Conservation (phyloP, 1,140 invertebrate genomes). For the Procambarus virginalis region DNA sequence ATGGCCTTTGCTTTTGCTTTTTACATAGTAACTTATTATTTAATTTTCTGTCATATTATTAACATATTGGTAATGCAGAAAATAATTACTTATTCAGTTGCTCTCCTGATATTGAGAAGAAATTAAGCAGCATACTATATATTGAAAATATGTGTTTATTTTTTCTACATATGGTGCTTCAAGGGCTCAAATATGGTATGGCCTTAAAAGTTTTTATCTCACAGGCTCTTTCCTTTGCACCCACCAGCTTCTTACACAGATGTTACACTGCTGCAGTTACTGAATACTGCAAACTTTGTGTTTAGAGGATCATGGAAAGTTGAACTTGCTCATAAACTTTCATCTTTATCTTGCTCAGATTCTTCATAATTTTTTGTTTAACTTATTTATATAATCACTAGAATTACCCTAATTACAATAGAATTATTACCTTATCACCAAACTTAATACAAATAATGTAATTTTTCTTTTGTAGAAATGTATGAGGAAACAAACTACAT, state of each 20-base stretch:
- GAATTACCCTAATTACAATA: too few species aligned
- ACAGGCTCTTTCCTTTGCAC: slow-evolving; percentile 56
- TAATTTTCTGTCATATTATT: slow-evolving; percentile 26
- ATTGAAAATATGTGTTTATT: slow-evolving; percentile 50
- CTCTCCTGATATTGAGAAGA: slow-evolving; percentile 29
- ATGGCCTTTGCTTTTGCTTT: slow-evolving; percentile 47
- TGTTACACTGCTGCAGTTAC: slow-evolving; percentile 52
- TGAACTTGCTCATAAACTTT: background rate
- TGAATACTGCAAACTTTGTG: slow-evolving; percentile 46
- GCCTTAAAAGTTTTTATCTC: slow-evolving; percentile 51
- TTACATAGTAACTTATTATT: slow-evolving; percentile 27
- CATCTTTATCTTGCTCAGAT: background rate
- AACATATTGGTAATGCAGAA: slow-evolving; percentile 39
- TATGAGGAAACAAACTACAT: too few species aligned
- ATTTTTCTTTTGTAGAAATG: too few species aligned
- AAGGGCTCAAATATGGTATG: slow-evolving; percentile 66
- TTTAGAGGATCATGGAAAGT: slow-evolving; percentile 50
- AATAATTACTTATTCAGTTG: slow-evolving; percentile 18
- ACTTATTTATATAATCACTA: background rate
- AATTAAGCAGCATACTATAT: slow-evolving; percentile 33
- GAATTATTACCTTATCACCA: too few species aligned
- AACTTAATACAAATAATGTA: too few species aligned
- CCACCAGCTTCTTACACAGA: slow-evolving; percentile 57
- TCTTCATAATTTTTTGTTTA: background rate
- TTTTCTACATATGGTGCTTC: slow-evolving; percentile 60